Evolutionary conservation across 2,113 vertebrate species (phyloP).

Genomic region (Microtus pennsylvanicus): DNA sequence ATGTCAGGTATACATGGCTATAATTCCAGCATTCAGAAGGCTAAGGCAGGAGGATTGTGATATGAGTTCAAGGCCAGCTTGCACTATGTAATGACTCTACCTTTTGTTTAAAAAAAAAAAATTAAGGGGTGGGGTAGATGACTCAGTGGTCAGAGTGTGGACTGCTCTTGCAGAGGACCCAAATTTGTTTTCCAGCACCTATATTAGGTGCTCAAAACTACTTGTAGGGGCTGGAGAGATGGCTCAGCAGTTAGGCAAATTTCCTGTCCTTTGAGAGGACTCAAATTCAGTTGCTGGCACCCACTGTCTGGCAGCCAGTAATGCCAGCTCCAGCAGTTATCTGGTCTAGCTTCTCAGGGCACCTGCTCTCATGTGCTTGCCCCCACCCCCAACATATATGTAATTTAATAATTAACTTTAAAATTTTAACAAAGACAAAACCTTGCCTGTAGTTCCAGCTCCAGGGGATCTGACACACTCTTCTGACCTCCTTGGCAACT

Average conservation of each 20-base stretch:
- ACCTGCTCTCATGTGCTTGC: background rate
- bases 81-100: background rate
- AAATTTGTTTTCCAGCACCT: background rate
- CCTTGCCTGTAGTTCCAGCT: background rate
- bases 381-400: background rate
- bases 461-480: background rate
- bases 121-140: background rate
- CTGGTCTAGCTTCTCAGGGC: background rate
- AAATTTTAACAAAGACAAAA: background rate
- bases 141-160: background rate
- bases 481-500: background rate
- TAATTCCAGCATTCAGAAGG: background rate
- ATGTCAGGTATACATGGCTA: background rate
- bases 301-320: background rate
- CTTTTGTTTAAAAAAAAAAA: background rate
- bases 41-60: background rate
- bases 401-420: background rate
- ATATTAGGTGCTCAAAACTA: background rate
- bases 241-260: background rate
- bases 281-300: background rate
- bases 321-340: too few relatives aligned
- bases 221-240: background rate
- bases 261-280: background rate
- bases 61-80: background rate
- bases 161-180: background rate